Evolutionary conservation across 2,113 vertebrate genomes (phyloP).

Genomic region (Spheniscus mendiculus): DNA sequence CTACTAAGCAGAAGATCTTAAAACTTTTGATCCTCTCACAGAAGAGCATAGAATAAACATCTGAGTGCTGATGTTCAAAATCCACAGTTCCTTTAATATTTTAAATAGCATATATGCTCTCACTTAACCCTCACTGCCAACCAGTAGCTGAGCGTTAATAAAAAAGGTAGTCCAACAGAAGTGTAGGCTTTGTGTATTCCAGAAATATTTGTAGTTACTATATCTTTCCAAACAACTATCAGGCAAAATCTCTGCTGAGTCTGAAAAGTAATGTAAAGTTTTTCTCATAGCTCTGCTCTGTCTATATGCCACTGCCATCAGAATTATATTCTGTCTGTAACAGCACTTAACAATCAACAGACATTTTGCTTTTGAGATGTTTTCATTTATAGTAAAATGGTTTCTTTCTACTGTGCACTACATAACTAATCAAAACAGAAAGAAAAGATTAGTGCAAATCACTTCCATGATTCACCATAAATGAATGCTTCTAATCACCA

Average conservation of each 20-base stretch:
- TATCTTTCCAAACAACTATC: slow-evolving; percentile 55
- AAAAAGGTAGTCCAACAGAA: background rate
- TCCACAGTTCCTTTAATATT: background rate
- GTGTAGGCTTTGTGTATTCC: slow-evolving; percentile 2
- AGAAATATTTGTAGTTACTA: slow-evolving; percentile 24
- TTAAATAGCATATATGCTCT: background rate
- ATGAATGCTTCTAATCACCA: background rate
- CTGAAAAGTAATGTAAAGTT: background rate
- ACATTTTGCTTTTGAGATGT: background rate
- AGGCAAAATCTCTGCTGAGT: slow-evolving; percentile 22
- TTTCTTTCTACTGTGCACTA: background rate
- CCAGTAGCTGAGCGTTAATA: background rate
- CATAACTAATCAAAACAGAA: background rate
- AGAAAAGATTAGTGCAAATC: background rate
- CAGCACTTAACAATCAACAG: background rate
- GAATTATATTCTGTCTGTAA: background rate
- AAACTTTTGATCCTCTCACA: background rate
- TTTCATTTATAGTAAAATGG: background rate
- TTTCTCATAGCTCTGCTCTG: background rate
- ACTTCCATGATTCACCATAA: background rate
- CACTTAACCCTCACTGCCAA: background rate
- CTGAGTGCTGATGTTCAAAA: background rate
- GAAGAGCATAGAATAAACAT: background rate
- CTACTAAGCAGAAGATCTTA: background rate
- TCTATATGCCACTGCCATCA: background rate